Base-by-base conservation (phyloP, 2,113 vertebrate species). In the Argyrosomus japonicus region DNA sequence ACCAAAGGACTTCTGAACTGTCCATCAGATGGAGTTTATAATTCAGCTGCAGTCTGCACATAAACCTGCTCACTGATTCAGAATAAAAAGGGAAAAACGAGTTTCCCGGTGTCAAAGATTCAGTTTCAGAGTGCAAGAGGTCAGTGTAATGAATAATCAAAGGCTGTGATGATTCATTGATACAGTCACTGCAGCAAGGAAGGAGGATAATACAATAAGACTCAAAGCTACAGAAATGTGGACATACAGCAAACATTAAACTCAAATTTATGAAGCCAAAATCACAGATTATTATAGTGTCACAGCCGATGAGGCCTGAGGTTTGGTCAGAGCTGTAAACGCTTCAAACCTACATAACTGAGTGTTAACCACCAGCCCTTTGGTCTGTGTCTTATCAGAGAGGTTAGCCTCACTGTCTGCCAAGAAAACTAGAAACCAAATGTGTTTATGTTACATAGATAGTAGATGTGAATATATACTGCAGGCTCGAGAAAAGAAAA, bases 81-180 rank as follows among this genome's bases (percentile, higher is more conserved):
- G 60, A 71, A 64, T 56, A 77, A 13, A 11, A 36, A 73, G 48
- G 11, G 36, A 56, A 54, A 57, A 83, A 50, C 15, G 45, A 68
- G 65, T 61, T 75, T 47, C 58, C 62, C 62, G 23, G 58, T 48
- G 60, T 64, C 50, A 79, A 79, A 72, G 32, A 79, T 50, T 51
- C 68, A 67, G 40, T 81, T 63, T 80, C 27, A 60, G 53, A 67
- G 53, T 60, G 25, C 13, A 47, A 53, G 19, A 50, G 69, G 81
- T 76, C 77, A 80, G 60, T 18, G 27, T 69, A 78, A 77, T 77
- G 75, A 82, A 80, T 53, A 84, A 57, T 83, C 77, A 85, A 78
- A 75, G 60, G 48, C 60, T 51, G 60, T 53, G 25, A 57, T 50
- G 29, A 65, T 72, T 72, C 18, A 60, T 5, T 79, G 76, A 83